A percentile compares a stretch with the other conserved stretches of the same genome.
Evolutionary conservation across 2,888 invertebrate genomes (phyloP).

Genomic region (Cantharis lateralis): DNA sequence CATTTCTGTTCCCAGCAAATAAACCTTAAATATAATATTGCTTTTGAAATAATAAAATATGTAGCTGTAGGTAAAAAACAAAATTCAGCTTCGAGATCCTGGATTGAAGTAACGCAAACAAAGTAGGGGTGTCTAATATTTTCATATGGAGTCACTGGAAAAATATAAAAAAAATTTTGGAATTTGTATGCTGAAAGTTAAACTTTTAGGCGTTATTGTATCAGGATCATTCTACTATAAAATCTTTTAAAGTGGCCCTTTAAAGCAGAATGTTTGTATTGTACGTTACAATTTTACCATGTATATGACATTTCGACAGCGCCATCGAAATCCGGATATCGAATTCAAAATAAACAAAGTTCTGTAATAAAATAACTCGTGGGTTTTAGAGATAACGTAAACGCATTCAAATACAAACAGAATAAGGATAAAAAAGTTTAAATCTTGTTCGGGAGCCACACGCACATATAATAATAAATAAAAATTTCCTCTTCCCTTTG

Average conservation of each 20-base stretch:
- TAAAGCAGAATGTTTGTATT: constrained; percentile 1
- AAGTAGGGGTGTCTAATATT: neutral
- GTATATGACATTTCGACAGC: constrained; percentile 18
- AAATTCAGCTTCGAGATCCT: no score
- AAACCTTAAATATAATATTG: neutral
- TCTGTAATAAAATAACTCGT: constrained; percentile 17
- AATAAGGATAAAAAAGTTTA: neutral
- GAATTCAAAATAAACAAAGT: constrained; percentile 18
- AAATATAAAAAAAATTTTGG: neutral
- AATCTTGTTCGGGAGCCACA: neutral
- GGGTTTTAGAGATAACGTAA: constrained; percentile 17
- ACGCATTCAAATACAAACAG: constrained; percentile 10
- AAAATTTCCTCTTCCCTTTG: neutral
- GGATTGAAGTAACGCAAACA: neutral
- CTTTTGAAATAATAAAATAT: neutral
- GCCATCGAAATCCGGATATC: constrained; percentile 17
- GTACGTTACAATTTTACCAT: constrained; percentile 11
- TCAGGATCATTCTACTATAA: neutral
- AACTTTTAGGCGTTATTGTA: neutral
- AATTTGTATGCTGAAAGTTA: neutral
- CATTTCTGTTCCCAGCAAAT: neutral
- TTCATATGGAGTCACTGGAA: neutral
- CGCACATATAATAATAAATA: neutral
- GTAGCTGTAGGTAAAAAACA: no score
- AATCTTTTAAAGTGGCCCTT: neutral